Base-by-base conservation (phyloP, 2,888 invertebrate species). In the Chymomyza amoena region DNA sequence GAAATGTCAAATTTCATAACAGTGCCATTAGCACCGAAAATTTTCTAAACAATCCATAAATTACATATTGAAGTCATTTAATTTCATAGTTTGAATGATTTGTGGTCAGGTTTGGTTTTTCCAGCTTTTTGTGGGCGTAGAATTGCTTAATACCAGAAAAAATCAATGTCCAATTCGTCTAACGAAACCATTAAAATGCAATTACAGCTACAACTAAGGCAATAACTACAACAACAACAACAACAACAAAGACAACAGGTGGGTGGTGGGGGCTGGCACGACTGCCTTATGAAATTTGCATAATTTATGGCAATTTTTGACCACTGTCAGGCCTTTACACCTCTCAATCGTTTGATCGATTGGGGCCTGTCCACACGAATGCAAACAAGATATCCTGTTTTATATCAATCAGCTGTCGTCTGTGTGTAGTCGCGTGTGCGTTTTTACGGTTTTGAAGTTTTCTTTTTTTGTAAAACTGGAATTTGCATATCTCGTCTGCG, bases 141-240 rank as follows among this genome's bases (percentile, higher is more conserved):
- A 61, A 60, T 84, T 84, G 71, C 76, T 68, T 79, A 80, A 77
- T 72, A 45, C 39, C 39, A 13, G 13, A 65, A 56, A 63, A 39
- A 64, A n/a, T 54, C 54, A 54, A 54, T n/a, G 57, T 20, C 13
- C 57, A 57, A 72, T 70, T 72, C 73, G 75, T 65, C 50, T 81
- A 70, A 76, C 56, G 73, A 83, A 84, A 73, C 81, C 88, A 88
- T 84, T 84, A 84, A 87, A 87, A 84, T 84, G 83, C 79, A 86
- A 84, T 87, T 83, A 85, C 68, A 69, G 60, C 64, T 66, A 59
- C 64, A 64, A 32, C 73, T 18, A 56, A 50, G 13, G 18, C 32
- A 66, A n/a, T n/a, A 50, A 52, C 45, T 32, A 32, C 36, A 65
- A 32, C 16, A 61, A 51, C 61, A 45, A 32, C 36, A 65, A 32